Evolutionary conservation across 2,113 vertebrate species (phyloP).

Genomic region (Hypomesus transpacificus): DNA sequence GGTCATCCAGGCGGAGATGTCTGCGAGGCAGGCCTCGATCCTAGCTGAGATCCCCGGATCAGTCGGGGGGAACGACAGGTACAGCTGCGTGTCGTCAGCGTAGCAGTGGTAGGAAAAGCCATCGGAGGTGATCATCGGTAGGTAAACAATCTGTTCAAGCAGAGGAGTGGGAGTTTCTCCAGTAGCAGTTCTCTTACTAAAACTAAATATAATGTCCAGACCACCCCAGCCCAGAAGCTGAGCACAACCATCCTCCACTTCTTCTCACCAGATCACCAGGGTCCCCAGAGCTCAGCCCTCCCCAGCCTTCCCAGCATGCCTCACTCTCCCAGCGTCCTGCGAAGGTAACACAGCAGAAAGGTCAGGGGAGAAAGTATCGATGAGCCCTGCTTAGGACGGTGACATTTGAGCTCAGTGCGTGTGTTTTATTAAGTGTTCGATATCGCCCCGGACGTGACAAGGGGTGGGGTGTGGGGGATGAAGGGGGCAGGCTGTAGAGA

Average conservation of each 20-base stretch:
- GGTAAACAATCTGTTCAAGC: too few species aligned
- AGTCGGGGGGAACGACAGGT: too few species aligned
- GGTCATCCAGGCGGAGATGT: too few species aligned
- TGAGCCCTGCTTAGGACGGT: constrained; percentile 55
- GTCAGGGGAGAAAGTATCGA: constrained; percentile 61
- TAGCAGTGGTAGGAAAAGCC: too few species aligned
- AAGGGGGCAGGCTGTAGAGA: background rate
- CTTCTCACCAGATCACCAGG: too few species aligned
- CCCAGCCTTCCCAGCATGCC: constrained; percentile 34
- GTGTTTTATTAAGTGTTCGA: constrained; percentile 63
- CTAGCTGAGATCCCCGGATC: too few species aligned
- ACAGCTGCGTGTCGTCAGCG: too few species aligned
- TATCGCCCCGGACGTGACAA: constrained; percentile 43
- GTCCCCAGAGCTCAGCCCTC: constrained; percentile 9
- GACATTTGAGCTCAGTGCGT: constrained; percentile 63
- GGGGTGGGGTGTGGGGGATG: background rate
- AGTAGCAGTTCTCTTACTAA: too few species aligned
- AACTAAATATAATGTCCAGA: too few species aligned
- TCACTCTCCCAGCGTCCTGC: constrained; percentile 45
- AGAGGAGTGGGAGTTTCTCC: too few species aligned
- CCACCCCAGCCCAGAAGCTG: background rate
- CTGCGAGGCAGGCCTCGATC: too few species aligned
- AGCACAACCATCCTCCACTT: background rate
- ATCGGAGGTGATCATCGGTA: too few species aligned
- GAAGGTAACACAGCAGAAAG: constrained; percentile 62